Base-by-base conservation (phyloP, 2,113 vertebrate genomes). In the Triplophysa siluroides region DNA sequence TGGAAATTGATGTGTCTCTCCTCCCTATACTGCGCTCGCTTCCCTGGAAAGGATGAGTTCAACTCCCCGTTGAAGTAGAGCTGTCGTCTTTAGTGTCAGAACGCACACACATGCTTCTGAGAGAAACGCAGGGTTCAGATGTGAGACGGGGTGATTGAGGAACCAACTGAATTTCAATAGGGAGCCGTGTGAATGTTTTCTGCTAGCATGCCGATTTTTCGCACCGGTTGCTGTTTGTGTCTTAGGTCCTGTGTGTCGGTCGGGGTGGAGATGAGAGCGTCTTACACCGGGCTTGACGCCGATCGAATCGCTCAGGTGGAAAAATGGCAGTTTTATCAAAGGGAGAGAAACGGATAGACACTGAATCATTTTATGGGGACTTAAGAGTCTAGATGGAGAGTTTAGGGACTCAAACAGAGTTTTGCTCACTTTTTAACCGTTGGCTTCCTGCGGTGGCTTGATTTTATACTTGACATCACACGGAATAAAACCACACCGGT, bases 121-220 rank as follows among this genome's bases (percentile, higher is more conserved):
- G 71, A 56, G 68, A 72, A 50, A 77, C 56, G 33, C 43, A 33
- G 41, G 85, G 83, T 90, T 89, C 88, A 89, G 87, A 90, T 86
- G 85, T 86, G 83, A 84, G 24, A 70, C 62, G 23, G 85, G 77
- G 77, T 87, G 84, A 87, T 87, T 86, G 86, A 87, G 83, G 86
- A 82, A 84, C 79, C 87, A 87, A 81, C 79, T 58, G 87, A 82
- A 84, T 82, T 87, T 81, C 79, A 86, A 87, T 68, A 26, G 78
- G 80, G 19, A 29, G 12, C 82, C 86, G 2, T 90, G 89, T 90
- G 90, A 88, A 21, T 79, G 82, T 86, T 81, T 91, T 92, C 91
- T 90, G 88, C 90, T 90, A 85, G 88, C 87, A 87, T 89, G 84
- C 81, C 88, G 87, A 90, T 88, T 89, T 91, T 8, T 58, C 60